Evolutionary conservation across 2,888 invertebrate genomes (phyloP).

Genomic region (Steinernema carpocapsae): DNA sequence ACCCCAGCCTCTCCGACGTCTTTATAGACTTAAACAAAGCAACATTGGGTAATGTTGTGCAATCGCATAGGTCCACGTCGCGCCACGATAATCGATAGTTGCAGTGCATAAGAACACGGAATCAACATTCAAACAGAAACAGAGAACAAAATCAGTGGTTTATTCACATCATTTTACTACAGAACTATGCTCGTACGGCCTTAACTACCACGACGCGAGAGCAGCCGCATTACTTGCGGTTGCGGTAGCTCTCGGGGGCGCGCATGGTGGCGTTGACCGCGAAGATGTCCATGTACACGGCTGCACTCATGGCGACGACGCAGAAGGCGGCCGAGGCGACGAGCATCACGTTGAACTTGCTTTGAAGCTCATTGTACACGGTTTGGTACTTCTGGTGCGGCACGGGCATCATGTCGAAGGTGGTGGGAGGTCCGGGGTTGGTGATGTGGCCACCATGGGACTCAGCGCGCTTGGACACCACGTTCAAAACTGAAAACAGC

Average conservation of each 20-base stretch:
- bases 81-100: not conserved
- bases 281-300: conserved; percentile 12
- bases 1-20: not conserved
- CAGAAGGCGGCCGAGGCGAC: conserved; percentile 46
- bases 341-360: conserved; percentile 61
- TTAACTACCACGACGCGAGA: not conserved
- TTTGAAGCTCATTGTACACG: conserved; percentile 60
- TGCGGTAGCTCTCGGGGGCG: conserved; percentile 28
- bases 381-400: conserved; percentile 59
- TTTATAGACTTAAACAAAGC: not conserved
- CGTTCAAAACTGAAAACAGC: not conserved
- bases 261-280: not conserved
- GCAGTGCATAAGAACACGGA: not conserved
- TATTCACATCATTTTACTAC: conserved; percentile 28
- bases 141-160: conserved; percentile 15
- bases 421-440: conserved; percentile 60
- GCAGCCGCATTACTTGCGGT: conserved; percentile 2
- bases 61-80: not conserved
- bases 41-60: not conserved
- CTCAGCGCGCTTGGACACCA: conserved; percentile 8
- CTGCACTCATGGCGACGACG: conserved; percentile 36
- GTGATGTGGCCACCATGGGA: conserved; percentile 38
- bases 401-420: conserved; percentile 57
- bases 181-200: conserved; percentile 8
- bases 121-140: not conserved